These are phyloP conservation scores for Xestia rhomboidea DNA, from an alignment of 2,888 invertebrate species.

Conservation along the genomic window DNA sequence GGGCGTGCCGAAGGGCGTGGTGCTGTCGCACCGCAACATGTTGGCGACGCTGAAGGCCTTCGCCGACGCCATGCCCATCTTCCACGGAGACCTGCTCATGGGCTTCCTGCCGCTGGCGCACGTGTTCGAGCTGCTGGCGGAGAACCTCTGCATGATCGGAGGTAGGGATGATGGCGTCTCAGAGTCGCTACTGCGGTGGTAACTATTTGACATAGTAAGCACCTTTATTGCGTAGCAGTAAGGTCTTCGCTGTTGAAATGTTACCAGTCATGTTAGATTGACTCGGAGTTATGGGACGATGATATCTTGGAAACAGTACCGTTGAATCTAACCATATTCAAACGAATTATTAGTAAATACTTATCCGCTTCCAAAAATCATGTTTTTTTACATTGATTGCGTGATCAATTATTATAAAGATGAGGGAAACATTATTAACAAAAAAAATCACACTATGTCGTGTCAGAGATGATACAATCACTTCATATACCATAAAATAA, in stretches of 20 bases:
- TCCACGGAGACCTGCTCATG: conserved; percentile 95
- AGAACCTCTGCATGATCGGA: conserved; percentile 94
- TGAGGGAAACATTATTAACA: background rate
- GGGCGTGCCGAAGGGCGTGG: conserved; percentile 97
- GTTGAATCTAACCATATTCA: background rate
- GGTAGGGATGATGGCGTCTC: conserved; percentile 84
- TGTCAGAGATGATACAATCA: background rate
- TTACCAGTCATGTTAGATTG: background rate
- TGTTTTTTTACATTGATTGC: background rate
- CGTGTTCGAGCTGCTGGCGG: conserved; percentile 98
- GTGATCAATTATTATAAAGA: background rate
- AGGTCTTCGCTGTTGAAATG: background rate
- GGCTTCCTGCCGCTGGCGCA: conserved; percentile 99
- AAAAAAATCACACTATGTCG: background rate
- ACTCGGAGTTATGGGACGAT: background rate
- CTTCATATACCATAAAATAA: background rate
- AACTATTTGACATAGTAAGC: background rate
- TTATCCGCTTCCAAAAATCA: background rate
- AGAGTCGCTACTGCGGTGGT: background rate
- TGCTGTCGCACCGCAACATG: conserved; percentile 95
- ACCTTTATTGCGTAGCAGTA: background rate
- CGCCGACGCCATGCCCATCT: conserved; percentile 94
- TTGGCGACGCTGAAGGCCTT: conserved; percentile 95
- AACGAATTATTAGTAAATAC: background rate
- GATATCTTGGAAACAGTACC: background rate